Conservation (phyloP, 2,797 vertebrate genomes). For the Melanotaenia parkinsoni region DNA sequence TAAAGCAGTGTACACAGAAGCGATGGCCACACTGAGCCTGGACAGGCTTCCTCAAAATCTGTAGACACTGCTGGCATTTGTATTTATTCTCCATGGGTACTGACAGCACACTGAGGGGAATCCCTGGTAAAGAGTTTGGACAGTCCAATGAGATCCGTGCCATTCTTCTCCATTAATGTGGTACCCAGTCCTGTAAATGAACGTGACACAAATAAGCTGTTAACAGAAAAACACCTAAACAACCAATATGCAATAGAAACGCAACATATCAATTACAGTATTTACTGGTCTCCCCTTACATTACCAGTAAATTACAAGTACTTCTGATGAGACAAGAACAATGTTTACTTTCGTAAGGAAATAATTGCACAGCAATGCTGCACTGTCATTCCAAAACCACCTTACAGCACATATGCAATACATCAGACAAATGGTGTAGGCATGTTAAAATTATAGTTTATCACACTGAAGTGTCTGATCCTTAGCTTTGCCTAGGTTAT, state of each 20-base stretch:
- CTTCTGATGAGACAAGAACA: background rate
- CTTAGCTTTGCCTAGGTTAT: no score
- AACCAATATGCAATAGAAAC: background rate
- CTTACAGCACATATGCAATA: no score
- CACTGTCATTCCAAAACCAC: background rate
- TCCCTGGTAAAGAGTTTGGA: constrained; percentile 87
- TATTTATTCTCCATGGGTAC: constrained; percentile 94
- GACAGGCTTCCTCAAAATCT: constrained; percentile 91
- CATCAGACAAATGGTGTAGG: background rate
- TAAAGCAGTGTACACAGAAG: constrained; percentile 93
- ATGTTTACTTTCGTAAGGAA: background rate
- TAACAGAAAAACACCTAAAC: background rate
- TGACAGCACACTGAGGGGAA: constrained; percentile 90
- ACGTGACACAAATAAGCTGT: constrained; percentile 13
- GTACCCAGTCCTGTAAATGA: constrained; percentile 56
- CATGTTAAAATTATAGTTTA: background rate
- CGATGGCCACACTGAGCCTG: constrained; percentile 97
- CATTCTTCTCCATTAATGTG: constrained; percentile 85
- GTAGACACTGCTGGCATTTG: constrained; percentile 93
- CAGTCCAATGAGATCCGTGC: constrained; percentile 85
- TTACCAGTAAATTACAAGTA: background rate
- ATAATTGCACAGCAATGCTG: background rate
- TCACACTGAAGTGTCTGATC: no score
- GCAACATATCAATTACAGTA: background rate
- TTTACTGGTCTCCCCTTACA: background rate